Conservation (phyloP, 2,113 vertebrate genomes). For the Brienomyrus longianalis region DNA sequence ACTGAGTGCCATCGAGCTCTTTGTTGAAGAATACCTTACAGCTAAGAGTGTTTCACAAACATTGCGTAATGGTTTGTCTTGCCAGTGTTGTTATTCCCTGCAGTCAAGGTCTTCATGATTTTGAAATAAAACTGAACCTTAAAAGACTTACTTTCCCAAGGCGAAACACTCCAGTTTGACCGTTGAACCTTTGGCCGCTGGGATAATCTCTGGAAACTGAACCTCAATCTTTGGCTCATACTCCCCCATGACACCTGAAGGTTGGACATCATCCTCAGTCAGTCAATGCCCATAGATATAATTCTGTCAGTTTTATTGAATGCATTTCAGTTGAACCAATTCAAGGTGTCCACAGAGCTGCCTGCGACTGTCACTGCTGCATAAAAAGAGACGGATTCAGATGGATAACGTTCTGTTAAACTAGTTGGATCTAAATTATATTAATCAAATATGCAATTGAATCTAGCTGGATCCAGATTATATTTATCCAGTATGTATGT, state of each 20-base stretch:
- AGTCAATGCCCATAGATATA: neutral
- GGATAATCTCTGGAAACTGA: constrained; percentile 86
- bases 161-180: constrained; percentile 94
- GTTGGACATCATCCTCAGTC: constrained; percentile 21
- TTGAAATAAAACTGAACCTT: neutral
- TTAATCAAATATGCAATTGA: neutral
- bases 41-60: neutral
- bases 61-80: neutral
- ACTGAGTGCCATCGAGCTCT: neutral
- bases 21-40: neutral
- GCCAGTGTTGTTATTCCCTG: neutral
- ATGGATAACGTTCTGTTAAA: neutral
- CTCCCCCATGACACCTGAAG: constrained; percentile 93
- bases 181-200: constrained; percentile 81
- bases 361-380: neutral
- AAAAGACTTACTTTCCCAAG: constrained; percentile 86
- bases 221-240: constrained; percentile 99
- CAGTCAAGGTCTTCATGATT: neutral
- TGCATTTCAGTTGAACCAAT: neutral
- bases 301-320: neutral
- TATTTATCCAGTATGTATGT: neutral
- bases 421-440: neutral
- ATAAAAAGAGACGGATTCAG: neutral
- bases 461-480: neutral
- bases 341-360: neutral